Evolutionary conservation across 2,797 vertebrate species (phyloP).

Genomic region (Chelon labrosus): DNA sequence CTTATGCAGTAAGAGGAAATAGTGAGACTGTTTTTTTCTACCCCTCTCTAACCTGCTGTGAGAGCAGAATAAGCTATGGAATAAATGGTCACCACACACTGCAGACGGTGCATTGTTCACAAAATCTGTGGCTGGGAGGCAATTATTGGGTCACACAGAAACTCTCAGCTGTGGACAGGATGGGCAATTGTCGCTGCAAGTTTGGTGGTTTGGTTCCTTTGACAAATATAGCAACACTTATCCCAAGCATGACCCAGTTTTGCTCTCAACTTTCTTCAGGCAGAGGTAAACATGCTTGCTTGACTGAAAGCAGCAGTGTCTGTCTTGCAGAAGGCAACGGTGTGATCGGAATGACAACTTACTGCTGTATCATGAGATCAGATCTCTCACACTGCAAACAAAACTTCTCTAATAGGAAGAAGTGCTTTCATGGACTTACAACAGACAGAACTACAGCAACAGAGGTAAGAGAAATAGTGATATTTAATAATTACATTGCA

Average conservation of each 20-base stretch:
- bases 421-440: conserved; percentile 4
- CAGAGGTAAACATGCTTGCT: conserved; percentile 62
- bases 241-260: conserved; percentile 74
- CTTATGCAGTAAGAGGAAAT: conserved; percentile 45
- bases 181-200: conserved; percentile 60
- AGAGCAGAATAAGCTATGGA: conserved; percentile 55
- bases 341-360: conserved; percentile 65
- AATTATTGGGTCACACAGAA: conserved; percentile 58
- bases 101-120: conserved; percentile 44
- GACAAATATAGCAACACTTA: conserved; percentile 66
- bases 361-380: conserved; percentile 40
- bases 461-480: too few relatives aligned
- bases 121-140: conserved; percentile 50
- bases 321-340: conserved; percentile 45
- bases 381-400: conserved; percentile 37
- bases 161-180: conserved; percentile 36
- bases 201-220: conserved; percentile 62
- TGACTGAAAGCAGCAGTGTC: conserved; percentile 27
- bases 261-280: conserved; percentile 65
- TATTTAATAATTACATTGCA: too few relatives aligned
- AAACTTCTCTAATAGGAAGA: conserved; percentile 12
- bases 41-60: conserved; percentile 36
- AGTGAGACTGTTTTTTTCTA: conserved; percentile 10
- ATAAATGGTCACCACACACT: conserved; percentile 27
- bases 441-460: neutral